Percentiles rank a stretch among this genome's conserved stretches.
Evolutionary conservation across 2,113 vertebrate genomes (phyloP).

Genomic region (Dendropsophus ebraccatus): DNA sequence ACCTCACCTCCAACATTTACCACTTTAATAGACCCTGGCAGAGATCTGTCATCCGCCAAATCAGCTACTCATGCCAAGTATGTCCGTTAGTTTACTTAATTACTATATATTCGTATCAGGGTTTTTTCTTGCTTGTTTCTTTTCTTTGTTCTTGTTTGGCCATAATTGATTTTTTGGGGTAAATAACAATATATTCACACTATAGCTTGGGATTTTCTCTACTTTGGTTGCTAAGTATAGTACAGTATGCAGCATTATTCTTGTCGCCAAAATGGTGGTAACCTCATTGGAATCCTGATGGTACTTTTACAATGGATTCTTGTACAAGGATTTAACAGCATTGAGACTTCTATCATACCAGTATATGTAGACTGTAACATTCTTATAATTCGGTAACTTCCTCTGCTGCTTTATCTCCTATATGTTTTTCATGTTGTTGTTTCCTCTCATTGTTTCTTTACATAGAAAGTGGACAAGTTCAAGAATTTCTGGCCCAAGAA

Average conservation of each 20-base stretch:
- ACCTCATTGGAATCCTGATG: no score
- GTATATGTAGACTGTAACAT: background rate
- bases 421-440: background rate
- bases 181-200: background rate
- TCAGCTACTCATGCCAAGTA: constrained; percentile 16
- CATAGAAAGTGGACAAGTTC: constrained; percentile 26
- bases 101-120: background rate
- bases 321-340: no score
- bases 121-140: background rate
- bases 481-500: background rate
- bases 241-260: background rate
- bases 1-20: constrained; percentile 27
- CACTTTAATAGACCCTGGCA: constrained; percentile 19
- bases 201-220: background rate
- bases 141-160: background rate
- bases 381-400: background rate
- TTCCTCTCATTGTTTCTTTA: background rate
- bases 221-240: background rate
- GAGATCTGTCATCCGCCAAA: background rate
- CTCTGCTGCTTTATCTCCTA: background rate
- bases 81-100: background rate
- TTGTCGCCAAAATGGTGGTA: background rate
- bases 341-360: background rate
- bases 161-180: background rate
- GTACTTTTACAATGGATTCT: no score